Evolutionary conservation across 2,113 vertebrate genomes (phyloP), one percentile per base, ranked within the genome.

Genomic region (Rhipidura dahli): DNA sequence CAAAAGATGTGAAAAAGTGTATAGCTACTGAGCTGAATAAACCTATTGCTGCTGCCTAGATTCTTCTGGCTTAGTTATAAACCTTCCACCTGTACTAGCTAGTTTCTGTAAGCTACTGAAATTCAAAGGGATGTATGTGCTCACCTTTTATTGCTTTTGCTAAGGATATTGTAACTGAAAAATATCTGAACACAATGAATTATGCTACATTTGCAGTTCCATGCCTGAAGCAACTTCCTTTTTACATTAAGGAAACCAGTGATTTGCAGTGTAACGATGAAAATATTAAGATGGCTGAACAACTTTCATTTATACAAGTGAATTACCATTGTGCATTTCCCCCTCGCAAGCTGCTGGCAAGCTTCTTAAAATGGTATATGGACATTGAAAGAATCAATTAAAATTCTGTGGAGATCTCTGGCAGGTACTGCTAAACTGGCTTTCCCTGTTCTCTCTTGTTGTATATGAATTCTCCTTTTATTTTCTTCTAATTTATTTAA

Each of bases 61-160:
- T 89, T 91, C 77, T 96, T 37, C 65, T 91, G 85, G 89, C 91
- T 97, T 97, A 95, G 84, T 90, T 93, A 83, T 80, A 93, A 94
- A 87, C 79, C 95, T 95, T 96, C 70, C 53, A 93, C 87, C 87
- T 95, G 47, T 92, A 90, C 75, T 56, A 66, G 56, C 47, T 93
- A 75, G 89, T 40, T 93, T 94, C 85, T 87, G 22, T 95, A 92
- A 95, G 89, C 70, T 91, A 28, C 69, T 87, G 85, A 86, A 94
- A 89, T 96, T 97, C 86, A 97, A 95, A 88, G 70, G 82, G 53
- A 83, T 85, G 31, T 56, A 65, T 70, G 30, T 83, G 63, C 23
- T 94, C 69, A 89, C 70, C 53, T 95, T 82, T 92, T 93, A 91
- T 91, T 96, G 83, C 92, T 92, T 96, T 96, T 93, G 47, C 90